Base-by-base conservation (phyloP, 1,140 invertebrate species). In the Apis laboriosa region DNA sequence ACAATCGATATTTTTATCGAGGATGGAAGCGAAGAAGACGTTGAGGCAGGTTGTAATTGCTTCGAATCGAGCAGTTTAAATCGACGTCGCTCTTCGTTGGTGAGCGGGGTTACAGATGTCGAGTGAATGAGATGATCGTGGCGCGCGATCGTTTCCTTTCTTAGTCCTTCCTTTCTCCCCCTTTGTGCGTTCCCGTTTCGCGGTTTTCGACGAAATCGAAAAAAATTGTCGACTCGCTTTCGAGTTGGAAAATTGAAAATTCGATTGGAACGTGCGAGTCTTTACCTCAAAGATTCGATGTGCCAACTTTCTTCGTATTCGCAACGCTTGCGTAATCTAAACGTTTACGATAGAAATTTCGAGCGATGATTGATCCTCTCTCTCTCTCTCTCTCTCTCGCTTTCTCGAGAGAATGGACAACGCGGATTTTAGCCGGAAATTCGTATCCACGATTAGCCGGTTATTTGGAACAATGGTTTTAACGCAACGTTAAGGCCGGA, bases 121-220 rank as follows among this genome's bases (percentile, higher is more conserved):
- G 66, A 55, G 55, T 74, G 72, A 86, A 88, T 86, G 88, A 34
- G 34, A 34, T 34, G 34, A 34, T 34, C 0, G 34, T 89, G 7
- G 7, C 34, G 84, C 87, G 86, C 86, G 84, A 88, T 88, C 55
- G 51, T 87, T 88, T 77, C 82, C 85, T 81, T 88, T 88, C 28
- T 88, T 85, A 83, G 76, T 87, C 34, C n/a, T 13, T 15, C 74
- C 82, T 86, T 84, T 86, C 77, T 74, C 85, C 3, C 12, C 13
- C 9, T 53, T 17, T 34, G 34, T 34, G 61, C 49, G 61, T 49
- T 53, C 67, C 21, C 17, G 24, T 9, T 13, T 70, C 72, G 73
- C 28, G 81, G 67, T 84, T 77, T 86, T 2, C 34, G 28, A 34
- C 34, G 34, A 34, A 34, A 34, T 34, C 66, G 55, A n/a, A 28